phyloP scores from a whole-genome alignment of 64 coral and sea anemone species.

The Porites lutea region DNA sequence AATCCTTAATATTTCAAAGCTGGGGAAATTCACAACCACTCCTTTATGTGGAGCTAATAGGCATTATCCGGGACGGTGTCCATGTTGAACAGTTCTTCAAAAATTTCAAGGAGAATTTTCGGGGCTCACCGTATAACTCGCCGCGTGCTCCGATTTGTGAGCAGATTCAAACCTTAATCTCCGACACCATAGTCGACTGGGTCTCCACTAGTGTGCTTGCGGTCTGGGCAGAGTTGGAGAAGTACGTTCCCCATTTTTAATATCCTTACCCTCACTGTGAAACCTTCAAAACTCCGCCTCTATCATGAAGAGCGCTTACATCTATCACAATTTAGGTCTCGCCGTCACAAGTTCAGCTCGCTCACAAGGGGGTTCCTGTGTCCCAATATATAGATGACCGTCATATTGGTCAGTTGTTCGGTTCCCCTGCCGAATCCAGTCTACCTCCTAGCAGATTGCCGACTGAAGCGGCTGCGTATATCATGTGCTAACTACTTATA shows the following conservation, averaged over 20 bases:
- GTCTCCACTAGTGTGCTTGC: not conserved
- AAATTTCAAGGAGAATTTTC: constrained; percentile 35
- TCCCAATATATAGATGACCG: constrained; percentile 20
- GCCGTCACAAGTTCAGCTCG: not conserved
- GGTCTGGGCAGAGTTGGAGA: not conserved
- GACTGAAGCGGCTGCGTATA: not conserved
- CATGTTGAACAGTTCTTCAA: constrained; percentile 8
- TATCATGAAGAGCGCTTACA: not conserved
- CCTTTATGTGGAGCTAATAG: not conserved
- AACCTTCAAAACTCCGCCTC: not conserved
- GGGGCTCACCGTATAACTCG: not conserved
- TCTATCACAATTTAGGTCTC: not conserved
- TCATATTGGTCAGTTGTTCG: not conserved
- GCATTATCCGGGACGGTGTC: constrained; percentile 30
- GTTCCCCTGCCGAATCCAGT: not conserved
- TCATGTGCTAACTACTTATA: not conserved
- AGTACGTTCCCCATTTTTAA: not conserved
- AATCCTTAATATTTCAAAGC: constrained; percentile 27
- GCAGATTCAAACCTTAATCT: constrained; percentile 26
- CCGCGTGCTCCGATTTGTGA: not conserved
- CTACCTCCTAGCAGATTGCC: not conserved
- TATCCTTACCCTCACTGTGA: not conserved
- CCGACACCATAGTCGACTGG: constrained; percentile 16
- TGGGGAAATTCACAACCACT: constrained; percentile 23
- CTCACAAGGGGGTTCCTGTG: constrained; percentile 4